phyloP scores from a whole-genome alignment of 2,888 invertebrate genomes.

The Patella depressa region DNA sequence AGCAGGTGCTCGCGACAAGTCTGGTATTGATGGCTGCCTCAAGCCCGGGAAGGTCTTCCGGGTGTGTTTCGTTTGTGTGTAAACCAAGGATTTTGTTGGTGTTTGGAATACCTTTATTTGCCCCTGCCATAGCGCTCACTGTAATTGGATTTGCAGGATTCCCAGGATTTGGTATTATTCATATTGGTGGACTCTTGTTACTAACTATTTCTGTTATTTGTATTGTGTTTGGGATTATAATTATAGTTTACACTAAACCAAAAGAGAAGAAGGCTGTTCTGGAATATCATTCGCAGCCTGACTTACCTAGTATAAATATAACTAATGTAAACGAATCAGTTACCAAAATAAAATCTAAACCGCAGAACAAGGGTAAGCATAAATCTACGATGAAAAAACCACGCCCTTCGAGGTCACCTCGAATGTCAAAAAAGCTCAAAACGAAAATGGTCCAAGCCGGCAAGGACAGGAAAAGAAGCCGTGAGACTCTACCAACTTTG shows the following conservation, averaged over 20 bases:
- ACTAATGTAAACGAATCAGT: background rate
- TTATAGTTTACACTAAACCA: background rate
- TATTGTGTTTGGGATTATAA: slow-evolving; percentile 11
- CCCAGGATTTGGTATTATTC: slow-evolving; percentile 15
- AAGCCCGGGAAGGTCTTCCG: background rate
- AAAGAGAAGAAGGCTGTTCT: background rate
- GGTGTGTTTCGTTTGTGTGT: slow-evolving; percentile 3
- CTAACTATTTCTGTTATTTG: slow-evolving; percentile 14
- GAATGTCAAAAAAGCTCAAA: background rate
- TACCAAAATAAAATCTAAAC: background rate
- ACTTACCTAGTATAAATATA: background rate
- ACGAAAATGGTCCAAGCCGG: background rate
- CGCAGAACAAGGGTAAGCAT: background rate
- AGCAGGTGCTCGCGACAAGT: no score
- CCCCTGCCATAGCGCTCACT: slow-evolving; percentile 15
- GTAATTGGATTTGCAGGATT: slow-evolving; percentile 14
- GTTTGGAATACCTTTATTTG: slow-evolving; percentile 19
- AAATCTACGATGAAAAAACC: background rate
- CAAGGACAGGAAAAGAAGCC: background rate
- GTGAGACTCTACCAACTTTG: slow-evolving; percentile 16
- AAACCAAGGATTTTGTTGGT: slow-evolving; percentile 9
- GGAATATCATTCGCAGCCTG: background rate
- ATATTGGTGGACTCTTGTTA: slow-evolving; percentile 19
- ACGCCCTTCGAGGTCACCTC: background rate
- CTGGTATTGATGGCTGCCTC: background rate